Conservation (phyloP, 2,888 invertebrate species). For the Mayetiola destructor region DNA sequence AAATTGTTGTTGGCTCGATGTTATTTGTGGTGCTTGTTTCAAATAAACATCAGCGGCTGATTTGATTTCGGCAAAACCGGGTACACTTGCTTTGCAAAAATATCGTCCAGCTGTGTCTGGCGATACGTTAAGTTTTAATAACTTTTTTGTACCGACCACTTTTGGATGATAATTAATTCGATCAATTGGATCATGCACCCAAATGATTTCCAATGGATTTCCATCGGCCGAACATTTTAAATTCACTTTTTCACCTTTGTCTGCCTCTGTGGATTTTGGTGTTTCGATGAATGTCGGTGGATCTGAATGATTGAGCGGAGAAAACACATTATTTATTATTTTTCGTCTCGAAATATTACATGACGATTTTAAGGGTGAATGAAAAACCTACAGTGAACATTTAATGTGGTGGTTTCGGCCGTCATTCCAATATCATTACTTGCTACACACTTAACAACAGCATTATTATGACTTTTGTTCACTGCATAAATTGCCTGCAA, state of each 20-base stretch:
- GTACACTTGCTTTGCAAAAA: constrained; percentile 75
- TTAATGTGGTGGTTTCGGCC: constrained; percentile 70
- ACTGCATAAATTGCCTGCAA: constrained; percentile 58
- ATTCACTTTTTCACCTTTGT: constrained; percentile 61
- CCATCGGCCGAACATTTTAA: constrained; percentile 81
- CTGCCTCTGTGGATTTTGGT: constrained; percentile 68
- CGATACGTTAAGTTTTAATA: constrained; percentile 62
- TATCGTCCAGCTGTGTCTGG: constrained; percentile 74
- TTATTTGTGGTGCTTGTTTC: constrained; percentile 67
- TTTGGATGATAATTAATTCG: constrained; percentile 28
- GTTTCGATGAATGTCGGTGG: constrained; percentile 66
- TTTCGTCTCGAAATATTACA: background rate
- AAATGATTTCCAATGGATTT: constrained; percentile 73
- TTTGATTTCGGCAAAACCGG: constrained; percentile 72
- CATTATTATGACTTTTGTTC: constrained; percentile 68
- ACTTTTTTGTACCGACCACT: constrained; percentile 61
- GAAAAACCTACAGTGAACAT: constrained; percentile 72
- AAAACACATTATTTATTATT: constrained; percentile 10
- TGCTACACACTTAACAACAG: constrained; percentile 80
- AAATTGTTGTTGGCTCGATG: constrained; percentile 68
- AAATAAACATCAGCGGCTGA: constrained; percentile 66
- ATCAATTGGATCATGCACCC: constrained; percentile 73
- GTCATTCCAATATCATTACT: constrained; percentile 86
- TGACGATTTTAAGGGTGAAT: background rate
- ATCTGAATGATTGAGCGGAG: constrained; percentile 50